Conservation (phyloP, 2,113 vertebrate species). For the Holacanthus passer region DNA sequence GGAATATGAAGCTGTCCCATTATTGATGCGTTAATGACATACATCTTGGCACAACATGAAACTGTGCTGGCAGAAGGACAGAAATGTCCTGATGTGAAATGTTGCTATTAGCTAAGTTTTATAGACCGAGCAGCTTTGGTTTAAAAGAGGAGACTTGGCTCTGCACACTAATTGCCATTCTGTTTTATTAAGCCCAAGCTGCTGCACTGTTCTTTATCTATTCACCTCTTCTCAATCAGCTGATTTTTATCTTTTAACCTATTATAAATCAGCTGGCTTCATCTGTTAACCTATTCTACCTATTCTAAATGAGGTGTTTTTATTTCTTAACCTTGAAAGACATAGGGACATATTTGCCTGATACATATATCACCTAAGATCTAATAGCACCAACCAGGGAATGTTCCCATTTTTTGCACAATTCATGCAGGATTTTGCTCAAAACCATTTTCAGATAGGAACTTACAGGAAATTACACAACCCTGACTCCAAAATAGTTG, state of each 20-base stretch:
- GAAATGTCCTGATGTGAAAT: constrained; percentile 38
- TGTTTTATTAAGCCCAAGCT: constrained; percentile 28
- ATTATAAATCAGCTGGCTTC: constrained; percentile 26
- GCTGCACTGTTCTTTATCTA: constrained; percentile 17
- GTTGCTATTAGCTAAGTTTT: constrained; percentile 40
- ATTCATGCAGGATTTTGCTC: neutral
- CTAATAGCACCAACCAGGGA: neutral
- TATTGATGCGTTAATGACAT: constrained; percentile 36
- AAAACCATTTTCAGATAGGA: neutral
- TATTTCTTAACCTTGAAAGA: constrained; percentile 14
- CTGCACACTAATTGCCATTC: constrained; percentile 29
- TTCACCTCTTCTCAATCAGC: constrained; percentile 45
- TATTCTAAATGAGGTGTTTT: constrained; percentile 24
- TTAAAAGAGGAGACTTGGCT: constrained; percentile 42
- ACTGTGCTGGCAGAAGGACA: constrained; percentile 39
- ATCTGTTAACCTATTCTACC: constrained; percentile 34
- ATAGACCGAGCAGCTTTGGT: constrained; percentile 28
- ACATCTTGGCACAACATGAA: constrained; percentile 45
- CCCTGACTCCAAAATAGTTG: too few relatives aligned
- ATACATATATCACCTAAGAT: neutral
- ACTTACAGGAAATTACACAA: neutral
- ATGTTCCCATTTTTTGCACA: neutral
- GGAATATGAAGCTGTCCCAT: constrained; percentile 29
- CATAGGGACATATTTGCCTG: neutral
- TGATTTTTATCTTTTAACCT: constrained; percentile 38